These are phyloP conservation scores for Cladorhizidae sp. DNA, from an alignment of 37 sponge, comb jelly and placozoan species.

Conservation along the genomic window DNA sequence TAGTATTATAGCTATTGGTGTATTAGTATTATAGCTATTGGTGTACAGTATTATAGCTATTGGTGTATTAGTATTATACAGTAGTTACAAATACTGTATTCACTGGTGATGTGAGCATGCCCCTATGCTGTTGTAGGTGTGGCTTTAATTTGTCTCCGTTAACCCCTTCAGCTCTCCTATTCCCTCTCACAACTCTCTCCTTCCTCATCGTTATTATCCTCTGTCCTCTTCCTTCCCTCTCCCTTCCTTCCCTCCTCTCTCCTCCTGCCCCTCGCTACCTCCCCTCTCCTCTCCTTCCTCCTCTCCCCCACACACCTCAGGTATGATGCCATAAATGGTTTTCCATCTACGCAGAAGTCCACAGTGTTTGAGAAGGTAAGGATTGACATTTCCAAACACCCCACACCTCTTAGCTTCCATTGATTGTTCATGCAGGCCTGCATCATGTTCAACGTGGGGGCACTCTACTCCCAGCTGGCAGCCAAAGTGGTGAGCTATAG, in stretches of 20 bases:
- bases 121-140: no score
- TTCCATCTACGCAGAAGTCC: slow-evolving; percentile 59
- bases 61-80: no score
- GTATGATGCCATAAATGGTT: slow-evolving; percentile 73
- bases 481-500: slow-evolving; percentile 52
- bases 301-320: no score
- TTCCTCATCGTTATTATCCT: neutral
- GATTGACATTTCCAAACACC: neutral
- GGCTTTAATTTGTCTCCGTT: no score
- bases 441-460: slow-evolving; percentile 56
- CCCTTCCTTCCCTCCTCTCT: neutral
- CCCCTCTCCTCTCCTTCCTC: neutral
- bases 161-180: no score
- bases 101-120: no score
- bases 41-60: no score
- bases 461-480: slow-evolving; percentile 59
- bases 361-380: slow-evolving; percentile 59
- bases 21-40: no score
- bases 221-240: neutral
- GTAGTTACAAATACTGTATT: no score
- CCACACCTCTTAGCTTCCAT: neutral
- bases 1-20: no score
- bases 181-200: no score
- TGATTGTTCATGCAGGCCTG: slow-evolving; percentile 12
- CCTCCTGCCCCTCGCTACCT: neutral